Base-by-base conservation (phyloP, 1,140 invertebrate species). In the Parapsyche elsis region DNA sequence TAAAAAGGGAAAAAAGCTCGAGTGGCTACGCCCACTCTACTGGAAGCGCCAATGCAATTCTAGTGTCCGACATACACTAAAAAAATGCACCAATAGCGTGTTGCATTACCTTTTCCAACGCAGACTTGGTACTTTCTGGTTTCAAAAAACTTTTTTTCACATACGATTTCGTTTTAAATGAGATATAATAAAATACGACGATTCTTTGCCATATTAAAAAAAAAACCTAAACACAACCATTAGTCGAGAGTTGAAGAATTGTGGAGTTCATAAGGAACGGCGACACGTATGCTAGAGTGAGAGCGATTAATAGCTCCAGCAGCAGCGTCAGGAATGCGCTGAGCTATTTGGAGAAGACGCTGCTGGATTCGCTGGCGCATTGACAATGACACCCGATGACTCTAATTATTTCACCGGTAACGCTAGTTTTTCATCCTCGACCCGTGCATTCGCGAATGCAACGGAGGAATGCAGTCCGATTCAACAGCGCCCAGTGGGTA, bases 331-430 rank as follows among this genome's bases (percentile, higher is more conserved):
- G 53, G 53, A 59, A 59, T 59, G 53, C 21, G 53, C 21, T 10
- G 10, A 21, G 53, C 53, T 59, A 59, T 59, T 59, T 59, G 14
- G 53, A 59, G 53, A 59, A 16, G n/a, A 59, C n/a, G 21, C 53
- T n/a, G 75, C 21, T 12, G n/a, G 30, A 38, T 38, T 38, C 30
- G 30, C 30, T 38, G 30, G 53, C 19, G 75, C 45, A 26, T 61
- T 76, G 75, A 76, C 75, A 61, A 30, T 76, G 53, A 61, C 2
- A 46, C 57, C 57, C 19, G 46, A 76, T 59, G 75, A 61, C 75
- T 45, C 46, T 76, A 76, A 76, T 76, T 76, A 76, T 59, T 76
- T 76, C 75, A 61, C 57, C 30, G 75, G 21, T 44, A 59, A 26
- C 24, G 59, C 59, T 10, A 5, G 1, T 30, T 19, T 76, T 76